Evolutionary conservation across 92 coral and sea anemone species (phyloP).

Genomic region (Epizoanthus scotinus): DNA sequence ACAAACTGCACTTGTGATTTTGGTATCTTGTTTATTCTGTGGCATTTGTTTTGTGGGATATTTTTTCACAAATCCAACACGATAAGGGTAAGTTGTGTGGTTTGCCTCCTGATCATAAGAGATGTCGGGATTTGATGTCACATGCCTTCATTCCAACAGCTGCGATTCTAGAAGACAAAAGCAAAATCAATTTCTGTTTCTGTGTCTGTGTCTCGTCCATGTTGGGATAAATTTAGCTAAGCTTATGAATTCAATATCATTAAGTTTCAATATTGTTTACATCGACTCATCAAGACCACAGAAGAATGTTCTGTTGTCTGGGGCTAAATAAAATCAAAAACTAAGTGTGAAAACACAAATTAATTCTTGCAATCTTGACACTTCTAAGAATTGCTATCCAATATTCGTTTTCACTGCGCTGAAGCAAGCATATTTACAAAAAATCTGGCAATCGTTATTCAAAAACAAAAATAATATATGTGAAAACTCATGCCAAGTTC

Average conservation of each 20-base stretch:
- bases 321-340: no score
- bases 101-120: neutral
- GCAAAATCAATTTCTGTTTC: neutral
- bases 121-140: neutral
- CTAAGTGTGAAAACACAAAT: no score
- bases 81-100: neutral
- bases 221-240: no score
- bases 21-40: conserved; percentile 27
- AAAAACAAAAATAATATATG: no score
- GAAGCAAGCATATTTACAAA: no score
- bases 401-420: no score
- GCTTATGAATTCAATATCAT: neutral
- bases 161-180: conserved; percentile 32
- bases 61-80: conserved; percentile 19
- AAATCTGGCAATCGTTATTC: no score
- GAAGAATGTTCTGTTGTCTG: neutral
- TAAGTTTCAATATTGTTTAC: conserved; percentile 3
- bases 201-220: no score
- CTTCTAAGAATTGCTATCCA: no score
- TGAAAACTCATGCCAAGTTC: no score
- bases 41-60: conserved; percentile 34
- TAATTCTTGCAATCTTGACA: no score
- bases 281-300: neutral
- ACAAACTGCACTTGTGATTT: neutral
- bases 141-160: neutral